Evolutionary conservation across 2,888 invertebrate genomes (phyloP).

Genomic region (Metacarcinus magister): DNA sequence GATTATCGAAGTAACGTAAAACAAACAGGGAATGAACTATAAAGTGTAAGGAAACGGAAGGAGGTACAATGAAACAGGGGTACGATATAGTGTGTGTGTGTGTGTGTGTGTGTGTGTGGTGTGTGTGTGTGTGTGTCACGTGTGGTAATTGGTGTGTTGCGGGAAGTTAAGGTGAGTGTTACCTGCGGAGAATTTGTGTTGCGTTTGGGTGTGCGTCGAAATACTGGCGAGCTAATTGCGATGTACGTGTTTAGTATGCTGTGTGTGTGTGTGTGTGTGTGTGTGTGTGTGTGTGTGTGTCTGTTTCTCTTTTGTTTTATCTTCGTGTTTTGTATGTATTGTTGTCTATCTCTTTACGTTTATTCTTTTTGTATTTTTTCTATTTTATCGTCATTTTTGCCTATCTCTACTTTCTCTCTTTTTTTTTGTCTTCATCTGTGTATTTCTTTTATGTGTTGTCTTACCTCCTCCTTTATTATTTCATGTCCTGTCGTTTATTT

Average conservation of each 20-base stretch:
- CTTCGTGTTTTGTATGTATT: background rate
- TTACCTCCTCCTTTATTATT: background rate
- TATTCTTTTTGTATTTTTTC: background rate
- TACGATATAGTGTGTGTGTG: background rate
- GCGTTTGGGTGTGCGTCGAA: background rate
- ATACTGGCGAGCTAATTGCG: background rate
- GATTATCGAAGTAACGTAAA: background rate
- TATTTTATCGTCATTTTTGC: background rate
- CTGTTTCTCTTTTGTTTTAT: too few relatives aligned
- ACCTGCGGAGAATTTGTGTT: background rate
- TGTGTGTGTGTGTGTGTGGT: constrained; percentile 26
- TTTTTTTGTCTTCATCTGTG: background rate
- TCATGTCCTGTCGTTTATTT: background rate
- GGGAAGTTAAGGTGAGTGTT: background rate
- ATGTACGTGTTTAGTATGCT: background rate
- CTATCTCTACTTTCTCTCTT: background rate
- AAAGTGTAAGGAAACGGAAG: background rate
- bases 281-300: too few relatives aligned
- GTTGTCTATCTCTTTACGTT: background rate
- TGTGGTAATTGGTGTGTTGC: background rate
- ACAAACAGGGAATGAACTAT: background rate
- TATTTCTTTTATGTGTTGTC: background rate
- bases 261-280: constrained; percentile 6
- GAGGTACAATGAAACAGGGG: background rate
- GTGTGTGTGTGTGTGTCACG: background rate